Evolutionary conservation across 2,113 vertebrate genomes (phyloP).

Genomic region (Mola mola): DNA sequence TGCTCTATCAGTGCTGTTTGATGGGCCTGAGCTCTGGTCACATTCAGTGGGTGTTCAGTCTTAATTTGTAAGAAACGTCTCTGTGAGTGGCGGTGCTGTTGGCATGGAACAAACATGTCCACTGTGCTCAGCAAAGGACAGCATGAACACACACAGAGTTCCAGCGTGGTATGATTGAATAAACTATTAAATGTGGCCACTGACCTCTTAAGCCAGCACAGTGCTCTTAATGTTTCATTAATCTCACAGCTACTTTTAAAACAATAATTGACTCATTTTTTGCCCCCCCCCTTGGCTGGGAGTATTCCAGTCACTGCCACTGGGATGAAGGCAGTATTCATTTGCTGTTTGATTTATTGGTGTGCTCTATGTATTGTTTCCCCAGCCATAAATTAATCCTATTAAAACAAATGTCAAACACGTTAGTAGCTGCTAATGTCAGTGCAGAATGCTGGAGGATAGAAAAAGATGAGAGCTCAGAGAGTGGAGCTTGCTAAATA

Average conservation of each 20-base stretch:
- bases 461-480: conserved; percentile 42
- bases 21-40: conserved; percentile 18
- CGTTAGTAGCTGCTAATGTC: conserved; percentile 68
- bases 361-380: conserved; percentile 65
- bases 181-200: conserved; percentile 78
- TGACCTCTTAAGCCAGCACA: conserved; percentile 74
- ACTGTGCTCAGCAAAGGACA: conserved; percentile 39
- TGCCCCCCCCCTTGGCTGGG: conserved; percentile 23
- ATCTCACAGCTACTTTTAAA: conserved; percentile 73
- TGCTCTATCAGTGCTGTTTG: not conserved
- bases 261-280: conserved; percentile 68
- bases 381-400: conserved; percentile 64
- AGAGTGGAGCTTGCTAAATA: conserved; percentile 54
- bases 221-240: conserved; percentile 74
- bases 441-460: conserved; percentile 50
- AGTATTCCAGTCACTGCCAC: conserved; percentile 56
- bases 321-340: conserved; percentile 62
- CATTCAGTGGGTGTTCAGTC: conserved; percentile 20
- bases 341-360: conserved; percentile 73
- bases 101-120: conserved; percentile 39
- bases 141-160: conserved; percentile 40
- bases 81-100: conserved; percentile 20
- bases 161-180: conserved; percentile 75
- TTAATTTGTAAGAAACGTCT: conserved; percentile 31
- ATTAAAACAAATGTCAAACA: conserved; percentile 79